Evolutionary conservation across 2,888 invertebrate species (phyloP).

Genomic region (Tiphia femorata): DNA sequence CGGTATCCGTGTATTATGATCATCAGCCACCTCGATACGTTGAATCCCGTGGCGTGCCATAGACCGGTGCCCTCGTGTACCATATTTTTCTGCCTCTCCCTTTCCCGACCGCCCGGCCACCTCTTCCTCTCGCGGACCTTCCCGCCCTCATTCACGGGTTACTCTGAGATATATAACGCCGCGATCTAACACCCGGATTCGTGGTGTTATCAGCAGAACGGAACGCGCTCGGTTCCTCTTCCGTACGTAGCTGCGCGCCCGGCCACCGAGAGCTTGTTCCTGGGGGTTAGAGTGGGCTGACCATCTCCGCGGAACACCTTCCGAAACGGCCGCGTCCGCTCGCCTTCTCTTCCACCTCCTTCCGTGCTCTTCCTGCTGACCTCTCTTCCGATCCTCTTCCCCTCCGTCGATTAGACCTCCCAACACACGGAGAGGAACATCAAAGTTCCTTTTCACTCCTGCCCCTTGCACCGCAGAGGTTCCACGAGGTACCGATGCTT

Average conservation of each 20-base stretch:
- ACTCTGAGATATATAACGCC: not conserved
- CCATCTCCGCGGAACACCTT: no score
- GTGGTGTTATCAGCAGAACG: slow-evolving; percentile 30
- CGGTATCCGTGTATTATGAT: slow-evolving; percentile 58
- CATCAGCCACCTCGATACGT: slow-evolving; percentile 57
- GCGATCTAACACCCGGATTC: slow-evolving; percentile 10
- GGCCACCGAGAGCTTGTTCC: no score
- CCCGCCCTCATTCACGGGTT: slow-evolving; percentile 38
- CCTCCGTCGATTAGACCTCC: not conserved
- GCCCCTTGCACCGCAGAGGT: not conserved
- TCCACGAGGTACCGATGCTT: not conserved
- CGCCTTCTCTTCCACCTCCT: not conserved
- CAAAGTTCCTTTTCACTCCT: not conserved
- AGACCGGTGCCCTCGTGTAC: slow-evolving; percentile 59
- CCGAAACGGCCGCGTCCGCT: no score
- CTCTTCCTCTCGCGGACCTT: not conserved
- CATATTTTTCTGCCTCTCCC: slow-evolving; percentile 51
- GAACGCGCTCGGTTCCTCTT: slow-evolving; percentile 9
- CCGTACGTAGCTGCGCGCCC: not conserved
- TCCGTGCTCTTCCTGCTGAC: not conserved
- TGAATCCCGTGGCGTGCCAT: slow-evolving; percentile 59
- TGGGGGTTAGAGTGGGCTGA: no score
- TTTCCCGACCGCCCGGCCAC: slow-evolving; percentile 26
- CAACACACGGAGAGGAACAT: not conserved
- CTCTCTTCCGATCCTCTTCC: not conserved